A percentile compares a stretch with the other conserved stretches of the same genome.
Evolutionary conservation across 1,140 invertebrate genomes (phyloP).

Genomic region (Yoshiicerus persimilis): DNA sequence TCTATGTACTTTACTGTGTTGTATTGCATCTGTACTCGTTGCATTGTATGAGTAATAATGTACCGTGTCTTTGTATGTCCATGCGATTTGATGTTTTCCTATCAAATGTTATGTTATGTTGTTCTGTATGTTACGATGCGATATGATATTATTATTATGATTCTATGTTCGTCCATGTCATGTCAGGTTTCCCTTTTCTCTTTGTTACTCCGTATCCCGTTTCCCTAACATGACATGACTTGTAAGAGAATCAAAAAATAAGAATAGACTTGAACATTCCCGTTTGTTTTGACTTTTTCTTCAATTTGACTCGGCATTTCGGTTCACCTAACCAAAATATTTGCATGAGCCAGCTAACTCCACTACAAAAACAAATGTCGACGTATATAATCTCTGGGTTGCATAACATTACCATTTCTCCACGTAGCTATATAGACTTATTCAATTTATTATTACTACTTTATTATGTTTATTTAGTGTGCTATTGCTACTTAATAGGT

Average conservation of each 20-base stretch:
- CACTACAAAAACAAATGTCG: background rate
- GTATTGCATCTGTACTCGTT: background rate
- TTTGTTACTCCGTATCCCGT: background rate
- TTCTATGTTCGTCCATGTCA: slow-evolving; percentile 16
- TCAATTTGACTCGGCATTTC: background rate
- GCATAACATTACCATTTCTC: background rate
- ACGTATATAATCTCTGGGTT: background rate
- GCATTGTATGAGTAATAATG: background rate
- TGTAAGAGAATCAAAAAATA: slow-evolving; percentile 9
- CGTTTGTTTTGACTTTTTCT: background rate
- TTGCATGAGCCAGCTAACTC: background rate
- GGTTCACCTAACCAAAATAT: background rate
- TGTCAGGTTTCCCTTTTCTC: background rate
- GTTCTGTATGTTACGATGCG: background rate
- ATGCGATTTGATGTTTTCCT: background rate
- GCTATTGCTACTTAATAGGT: too few species aligned
- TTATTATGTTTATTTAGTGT: background rate
- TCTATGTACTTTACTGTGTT: background rate
- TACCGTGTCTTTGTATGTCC: background rate
- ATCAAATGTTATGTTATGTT: background rate
- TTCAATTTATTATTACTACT: background rate
- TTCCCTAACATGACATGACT: slow-evolving; percentile 11
- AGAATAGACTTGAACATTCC: slow-evolving; percentile 7
- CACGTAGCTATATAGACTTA: background rate
- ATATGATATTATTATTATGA: background rate